A percentile compares a stretch with the other conserved stretches of the same genome.
phyloP scores from a whole-genome alignment of 2,113 vertebrate genomes.

The Puntigrus tetrazona region DNA sequence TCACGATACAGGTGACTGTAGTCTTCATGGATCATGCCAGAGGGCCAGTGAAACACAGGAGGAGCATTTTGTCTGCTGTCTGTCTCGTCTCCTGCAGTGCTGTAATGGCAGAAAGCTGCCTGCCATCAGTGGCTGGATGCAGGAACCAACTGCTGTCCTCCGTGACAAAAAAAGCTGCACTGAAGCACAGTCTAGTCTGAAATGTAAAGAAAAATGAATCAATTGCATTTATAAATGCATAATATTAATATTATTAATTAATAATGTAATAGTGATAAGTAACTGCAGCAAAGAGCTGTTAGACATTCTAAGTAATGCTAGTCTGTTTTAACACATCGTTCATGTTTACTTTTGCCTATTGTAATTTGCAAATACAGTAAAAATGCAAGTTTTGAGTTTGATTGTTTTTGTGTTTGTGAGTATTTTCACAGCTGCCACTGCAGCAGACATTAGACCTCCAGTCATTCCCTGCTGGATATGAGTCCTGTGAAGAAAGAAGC shows the following conservation, averaged over 20 bases:
- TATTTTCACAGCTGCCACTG: background rate
- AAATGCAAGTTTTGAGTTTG: background rate
- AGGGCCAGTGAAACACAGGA: background rate
- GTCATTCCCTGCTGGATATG: background rate
- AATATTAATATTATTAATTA: background rate
- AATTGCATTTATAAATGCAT: background rate
- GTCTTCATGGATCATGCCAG: slow-evolving; percentile 16
- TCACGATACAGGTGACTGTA: slow-evolving; percentile 2
- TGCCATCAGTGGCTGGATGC: background rate
- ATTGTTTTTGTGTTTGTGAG: background rate
- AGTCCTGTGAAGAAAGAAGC: background rate
- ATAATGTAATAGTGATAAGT: background rate
- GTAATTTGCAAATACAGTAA: background rate
- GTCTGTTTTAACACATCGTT: background rate
- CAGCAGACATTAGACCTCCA: background rate
- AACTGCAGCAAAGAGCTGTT: background rate
- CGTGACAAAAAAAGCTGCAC: background rate
- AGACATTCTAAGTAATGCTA: background rate
- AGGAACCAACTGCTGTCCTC: slow-evolving; percentile 11
- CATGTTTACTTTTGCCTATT: background rate
- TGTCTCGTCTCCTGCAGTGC: slow-evolving; percentile 15
- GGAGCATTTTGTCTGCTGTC: slow-evolving; percentile 12
- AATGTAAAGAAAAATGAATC: background rate
- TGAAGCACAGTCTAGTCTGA: background rate
- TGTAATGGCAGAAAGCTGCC: slow-evolving; percentile 27